Conservation (phyloP, 2,888 invertebrate species). For the Raillietiella orientalis region DNA sequence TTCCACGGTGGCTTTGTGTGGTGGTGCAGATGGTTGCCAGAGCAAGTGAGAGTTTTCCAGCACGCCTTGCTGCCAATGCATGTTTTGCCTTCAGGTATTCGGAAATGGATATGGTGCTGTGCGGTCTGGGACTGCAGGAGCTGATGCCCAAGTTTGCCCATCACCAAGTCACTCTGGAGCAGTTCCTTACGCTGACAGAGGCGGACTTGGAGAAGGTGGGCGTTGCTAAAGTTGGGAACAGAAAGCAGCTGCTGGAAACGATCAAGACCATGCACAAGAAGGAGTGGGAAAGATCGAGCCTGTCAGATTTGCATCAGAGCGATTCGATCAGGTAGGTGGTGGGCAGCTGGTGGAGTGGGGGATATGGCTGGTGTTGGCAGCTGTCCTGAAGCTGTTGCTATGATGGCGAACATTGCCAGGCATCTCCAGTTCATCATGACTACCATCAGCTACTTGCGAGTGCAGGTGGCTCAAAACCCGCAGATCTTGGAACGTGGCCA, state of each 20-base stretch:
- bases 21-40: too few species aligned
- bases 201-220: conserved; percentile 13
- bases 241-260: conserved; percentile 14
- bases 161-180: conserved; percentile 12
- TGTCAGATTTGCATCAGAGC: conserved; percentile 10
- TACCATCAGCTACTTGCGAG: conserved; percentile 12
- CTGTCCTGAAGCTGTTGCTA: conserved; percentile 13
- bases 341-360: conserved; percentile 13
- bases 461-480: conserved; percentile 11
- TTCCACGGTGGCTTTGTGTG: too few species aligned
- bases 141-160: conserved; percentile 11
- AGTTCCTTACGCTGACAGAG: conserved; percentile 12
- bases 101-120: conserved; percentile 15
- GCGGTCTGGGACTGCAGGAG: conserved; percentile 11
- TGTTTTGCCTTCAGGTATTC: background rate
- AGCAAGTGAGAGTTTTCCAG: too few species aligned
- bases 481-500: conserved; percentile 10
- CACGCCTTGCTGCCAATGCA: background rate
- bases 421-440: conserved; percentile 13
- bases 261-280: conserved; percentile 13
- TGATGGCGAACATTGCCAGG: conserved; percentile 13
- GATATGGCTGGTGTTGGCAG: conserved; percentile 9
- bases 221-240: conserved; percentile 11
- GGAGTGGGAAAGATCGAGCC: conserved; percentile 14
- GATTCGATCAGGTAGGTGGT: conserved; percentile 10